These are phyloP conservation scores for Psittacula cyanocephala DNA, from an alignment of 2,113 vertebrate genomes.

Conservation along the genomic window DNA sequence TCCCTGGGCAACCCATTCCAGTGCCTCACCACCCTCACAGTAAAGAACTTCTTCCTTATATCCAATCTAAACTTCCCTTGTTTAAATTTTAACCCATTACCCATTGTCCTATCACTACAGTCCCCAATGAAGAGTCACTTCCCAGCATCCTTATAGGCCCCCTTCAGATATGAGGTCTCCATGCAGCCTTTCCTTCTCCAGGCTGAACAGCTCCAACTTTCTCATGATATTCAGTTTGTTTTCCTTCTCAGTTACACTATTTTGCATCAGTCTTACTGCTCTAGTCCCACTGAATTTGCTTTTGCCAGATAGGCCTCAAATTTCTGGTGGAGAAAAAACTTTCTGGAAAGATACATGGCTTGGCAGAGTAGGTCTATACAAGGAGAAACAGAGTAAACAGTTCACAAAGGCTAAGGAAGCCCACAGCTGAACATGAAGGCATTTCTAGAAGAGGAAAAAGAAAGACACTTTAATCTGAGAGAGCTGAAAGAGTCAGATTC, in stretches of 20 bases:
- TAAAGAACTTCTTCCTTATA: no score
- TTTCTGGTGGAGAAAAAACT: background rate
- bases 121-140: no score
- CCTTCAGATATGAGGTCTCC: no score
- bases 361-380: background rate
- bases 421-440: background rate
- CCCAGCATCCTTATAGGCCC: no score
- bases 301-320: background rate
- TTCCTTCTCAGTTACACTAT: background rate
- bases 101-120: no score
- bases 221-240: background rate
- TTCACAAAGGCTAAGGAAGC: background rate
- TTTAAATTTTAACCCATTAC: no score
- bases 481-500: background rate
- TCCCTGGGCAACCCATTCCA: no score
- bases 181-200: no score
- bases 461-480: background rate
- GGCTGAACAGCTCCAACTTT: no score
- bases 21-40: no score
- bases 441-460: background rate
- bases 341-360: background rate
- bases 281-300: background rate
- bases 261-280: background rate
- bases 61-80: no score
- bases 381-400: background rate